Conservation (phyloP, 1,140 invertebrate genomes). For the Bombus breviceps region DNA sequence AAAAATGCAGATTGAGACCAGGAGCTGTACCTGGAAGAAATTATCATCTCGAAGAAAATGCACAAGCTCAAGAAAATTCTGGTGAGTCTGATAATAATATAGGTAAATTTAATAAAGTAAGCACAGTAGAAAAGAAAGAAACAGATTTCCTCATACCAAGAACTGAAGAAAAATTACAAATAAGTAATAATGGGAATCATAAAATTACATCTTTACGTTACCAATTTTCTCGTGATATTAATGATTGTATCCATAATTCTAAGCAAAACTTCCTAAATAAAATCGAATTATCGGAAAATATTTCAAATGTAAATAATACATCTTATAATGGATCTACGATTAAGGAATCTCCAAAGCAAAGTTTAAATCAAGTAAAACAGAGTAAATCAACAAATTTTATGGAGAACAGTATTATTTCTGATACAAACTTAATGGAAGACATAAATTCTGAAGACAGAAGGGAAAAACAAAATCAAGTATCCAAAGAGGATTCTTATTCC, state of each 20-base stretch:
- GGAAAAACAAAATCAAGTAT: not conserved
- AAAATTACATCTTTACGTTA: not conserved
- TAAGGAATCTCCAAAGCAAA: not conserved
- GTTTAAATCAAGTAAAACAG: slow-evolving; percentile 5
- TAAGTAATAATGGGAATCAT: not conserved
- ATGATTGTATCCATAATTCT: slow-evolving; percentile 5
- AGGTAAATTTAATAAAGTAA: slow-evolving; percentile 10
- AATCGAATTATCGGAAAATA: not conserved
- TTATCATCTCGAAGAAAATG: slow-evolving; percentile 40
- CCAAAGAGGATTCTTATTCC: not conserved
- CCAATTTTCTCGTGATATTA: not conserved
- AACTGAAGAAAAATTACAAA: slow-evolving; percentile 44
- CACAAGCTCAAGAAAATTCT: slow-evolving; percentile 27
- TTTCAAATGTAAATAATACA: not conserved
- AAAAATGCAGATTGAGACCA: slow-evolving; percentile 78
- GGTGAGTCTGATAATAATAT: not conserved
- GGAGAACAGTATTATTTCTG: not conserved
- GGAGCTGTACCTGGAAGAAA: slow-evolving; percentile 73
- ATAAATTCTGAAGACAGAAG: not conserved
- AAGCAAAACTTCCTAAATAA: slow-evolving; percentile 2
- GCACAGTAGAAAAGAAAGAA: slow-evolving; percentile 11
- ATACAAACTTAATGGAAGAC: not conserved
- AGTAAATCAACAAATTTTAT: not conserved
- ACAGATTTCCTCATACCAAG: slow-evolving; percentile 64
- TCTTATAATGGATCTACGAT: not conserved